These are phyloP conservation scores for Nesidiocoris tenuis DNA, from an alignment of 2,888 invertebrate species.

Conservation along the genomic window DNA sequence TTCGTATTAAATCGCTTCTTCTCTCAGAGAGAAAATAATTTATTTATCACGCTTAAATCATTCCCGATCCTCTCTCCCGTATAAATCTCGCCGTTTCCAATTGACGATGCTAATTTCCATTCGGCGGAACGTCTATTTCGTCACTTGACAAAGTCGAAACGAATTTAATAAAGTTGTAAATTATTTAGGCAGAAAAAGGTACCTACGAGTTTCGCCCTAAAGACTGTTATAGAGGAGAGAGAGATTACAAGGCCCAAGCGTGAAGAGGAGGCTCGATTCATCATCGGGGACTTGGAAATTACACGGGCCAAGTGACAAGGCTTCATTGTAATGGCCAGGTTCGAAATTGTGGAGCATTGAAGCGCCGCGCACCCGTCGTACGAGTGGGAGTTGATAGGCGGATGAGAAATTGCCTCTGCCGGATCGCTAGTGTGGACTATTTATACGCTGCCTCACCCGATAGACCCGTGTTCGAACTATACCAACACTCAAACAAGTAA, in stretches of 20 bases:
- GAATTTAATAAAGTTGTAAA: constrained; percentile 27
- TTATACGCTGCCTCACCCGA: no score
- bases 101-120: neutral
- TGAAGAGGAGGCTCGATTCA: neutral
- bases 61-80: neutral
- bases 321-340: constrained; percentile 3
- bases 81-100: neutral
- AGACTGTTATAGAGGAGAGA: neutral
- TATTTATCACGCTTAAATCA: neutral
- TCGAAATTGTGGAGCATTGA: no score
- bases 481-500: no score
- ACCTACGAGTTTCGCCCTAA: neutral
- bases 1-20: neutral
- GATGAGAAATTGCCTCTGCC: neutral
- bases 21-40: neutral
- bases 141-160: neutral
- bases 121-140: no score
- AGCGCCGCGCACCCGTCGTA: no score
- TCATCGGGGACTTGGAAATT: neutral
- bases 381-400: neutral
- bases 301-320: constrained; percentile 4
- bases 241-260: neutral
- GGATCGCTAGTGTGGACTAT: neutral
- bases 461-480: no score
- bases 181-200: neutral